Evolutionary conservation across 2,113 vertebrate genomes (phyloP), one percentile per base, ranked within the genome.

Genomic region (Rousettus leschenaultii): DNA sequence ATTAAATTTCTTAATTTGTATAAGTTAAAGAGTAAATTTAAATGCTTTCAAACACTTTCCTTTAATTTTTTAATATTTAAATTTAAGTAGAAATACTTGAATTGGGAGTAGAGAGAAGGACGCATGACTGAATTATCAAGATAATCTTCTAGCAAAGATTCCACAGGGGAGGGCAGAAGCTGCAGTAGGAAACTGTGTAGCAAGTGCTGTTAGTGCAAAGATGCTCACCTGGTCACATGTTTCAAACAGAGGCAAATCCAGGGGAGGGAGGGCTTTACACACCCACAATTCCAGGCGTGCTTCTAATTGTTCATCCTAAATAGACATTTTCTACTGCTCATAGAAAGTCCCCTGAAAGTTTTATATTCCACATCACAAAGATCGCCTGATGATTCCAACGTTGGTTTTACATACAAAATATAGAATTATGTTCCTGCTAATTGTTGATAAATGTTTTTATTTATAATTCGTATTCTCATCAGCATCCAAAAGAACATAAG

Each of bases 81-180:
- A 94, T 79, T 22, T 28, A 86, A 66, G 87, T 30, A n/a, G 83
- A 94, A 89, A 28, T 12, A 89, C 86, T 84, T 86, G 55, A 89
- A 55, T 14, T 74, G 38, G 33, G 33, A 11, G 5, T 68, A 6
- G 15, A 75, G 11, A 66, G 70, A 55, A 94, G 40, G 40, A 74
- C 51, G 26, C 22, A 38, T 2, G 51, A 82, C 55, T 93, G 57
- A 89, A 48, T 71, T 92, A 86, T 53, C 78, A 53, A 93, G 55
- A 65, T 55, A 65, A 89, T 89, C 48, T 48, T 89, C 61, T 28
- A 53, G 30, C 11, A 78, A 48, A 59, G 21, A 14, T 51, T 51
- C 19, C 24, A 28, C 3, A 0, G 33, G 55, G 45, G 26, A n/a
- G 15, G 6, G 33, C 38, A 66, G 63, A 83, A 53, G 5, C 38